Conservation (phyloP, 2,797 vertebrate species). For the Chlorospingus flavigularis region DNA sequence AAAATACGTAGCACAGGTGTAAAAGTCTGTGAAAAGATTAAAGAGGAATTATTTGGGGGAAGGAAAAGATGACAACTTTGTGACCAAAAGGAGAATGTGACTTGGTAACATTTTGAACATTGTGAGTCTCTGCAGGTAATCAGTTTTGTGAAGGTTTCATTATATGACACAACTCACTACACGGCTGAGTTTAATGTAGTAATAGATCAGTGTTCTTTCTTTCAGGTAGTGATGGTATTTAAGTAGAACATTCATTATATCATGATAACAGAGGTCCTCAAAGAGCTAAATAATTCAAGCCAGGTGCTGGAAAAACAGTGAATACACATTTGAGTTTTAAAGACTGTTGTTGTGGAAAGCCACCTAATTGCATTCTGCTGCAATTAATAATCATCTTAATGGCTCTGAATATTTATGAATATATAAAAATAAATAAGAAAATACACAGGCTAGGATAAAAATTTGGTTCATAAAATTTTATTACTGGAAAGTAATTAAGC, state of each 20-base stretch:
- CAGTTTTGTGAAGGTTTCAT: background rate
- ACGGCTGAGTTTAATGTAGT: background rate
- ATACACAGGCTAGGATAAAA: background rate
- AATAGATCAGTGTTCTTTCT: slow-evolving; percentile 34
- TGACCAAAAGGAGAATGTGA: background rate
- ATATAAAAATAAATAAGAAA: slow-evolving; percentile 57
- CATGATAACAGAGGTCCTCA: slow-evolving; percentile 26
- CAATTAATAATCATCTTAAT: slow-evolving; percentile 62
- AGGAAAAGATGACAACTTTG: background rate
- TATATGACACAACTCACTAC: background rate
- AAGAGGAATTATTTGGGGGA: background rate
- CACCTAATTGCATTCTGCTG: slow-evolving; percentile 46
- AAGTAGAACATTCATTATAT: slow-evolving; percentile 29
- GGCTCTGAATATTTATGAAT: slow-evolving; percentile 59
- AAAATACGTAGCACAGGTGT: background rate
- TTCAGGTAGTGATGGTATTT: background rate
- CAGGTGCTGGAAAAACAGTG: background rate
- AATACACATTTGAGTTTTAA: slow-evolving; percentile 2
- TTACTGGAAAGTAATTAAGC: slow-evolving; percentile 44
- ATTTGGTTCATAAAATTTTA: slow-evolving; percentile 29
- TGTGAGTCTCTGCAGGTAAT: background rate
- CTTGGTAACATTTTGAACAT: background rate
- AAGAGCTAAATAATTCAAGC: slow-evolving; percentile 36
- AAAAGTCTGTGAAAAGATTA: background rate
- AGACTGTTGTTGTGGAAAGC: slow-evolving; percentile 14